These are phyloP conservation scores for Nibea coibor DNA, from an alignment of 2,113 vertebrate species.

Conservation along the genomic window DNA sequence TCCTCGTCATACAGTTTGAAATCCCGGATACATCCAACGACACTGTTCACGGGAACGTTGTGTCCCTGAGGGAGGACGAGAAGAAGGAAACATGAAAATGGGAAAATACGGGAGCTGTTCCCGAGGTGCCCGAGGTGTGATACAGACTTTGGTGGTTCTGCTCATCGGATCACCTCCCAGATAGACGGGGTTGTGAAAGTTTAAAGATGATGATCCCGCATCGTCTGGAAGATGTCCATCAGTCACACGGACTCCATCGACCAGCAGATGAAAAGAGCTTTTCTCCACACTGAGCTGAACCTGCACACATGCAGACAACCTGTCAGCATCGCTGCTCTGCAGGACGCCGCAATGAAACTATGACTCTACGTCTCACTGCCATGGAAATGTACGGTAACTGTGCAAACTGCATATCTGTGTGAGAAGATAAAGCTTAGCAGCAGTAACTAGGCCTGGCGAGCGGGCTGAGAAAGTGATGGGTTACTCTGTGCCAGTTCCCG, in stretches of 20 bases:
- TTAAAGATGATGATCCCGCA: constrained; percentile 72
- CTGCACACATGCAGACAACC: constrained; percentile 63
- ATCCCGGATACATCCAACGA: constrained; percentile 88
- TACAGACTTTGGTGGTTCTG: constrained; percentile 49
- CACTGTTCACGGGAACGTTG: constrained; percentile 81
- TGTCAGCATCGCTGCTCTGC: neutral
- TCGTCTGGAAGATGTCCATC: constrained; percentile 74
- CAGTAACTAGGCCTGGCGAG: too few species aligned
- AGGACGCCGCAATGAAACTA: neutral
- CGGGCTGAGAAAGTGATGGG: constrained; percentile 13
- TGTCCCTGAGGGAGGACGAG: constrained; percentile 68
- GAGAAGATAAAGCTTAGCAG: too few species aligned
- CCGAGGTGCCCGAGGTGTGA: neutral
- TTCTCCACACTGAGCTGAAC: constrained; percentile 84
- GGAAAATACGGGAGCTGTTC: neutral
- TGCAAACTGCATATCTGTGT: too few species aligned
- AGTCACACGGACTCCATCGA: constrained; percentile 85
- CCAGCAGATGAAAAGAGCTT: constrained; percentile 76
- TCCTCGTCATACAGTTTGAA: constrained; percentile 84
- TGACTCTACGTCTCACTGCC: neutral
- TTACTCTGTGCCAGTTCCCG: constrained; percentile 90
- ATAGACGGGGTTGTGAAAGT: constrained; percentile 76
- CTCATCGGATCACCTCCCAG: constrained; percentile 79
- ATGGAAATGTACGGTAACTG: neutral
- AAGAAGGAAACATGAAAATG: neutral